These are phyloP conservation scores for Philereme transversata DNA, from an alignment of 2,888 invertebrate genomes.

Conservation along the genomic window DNA sequence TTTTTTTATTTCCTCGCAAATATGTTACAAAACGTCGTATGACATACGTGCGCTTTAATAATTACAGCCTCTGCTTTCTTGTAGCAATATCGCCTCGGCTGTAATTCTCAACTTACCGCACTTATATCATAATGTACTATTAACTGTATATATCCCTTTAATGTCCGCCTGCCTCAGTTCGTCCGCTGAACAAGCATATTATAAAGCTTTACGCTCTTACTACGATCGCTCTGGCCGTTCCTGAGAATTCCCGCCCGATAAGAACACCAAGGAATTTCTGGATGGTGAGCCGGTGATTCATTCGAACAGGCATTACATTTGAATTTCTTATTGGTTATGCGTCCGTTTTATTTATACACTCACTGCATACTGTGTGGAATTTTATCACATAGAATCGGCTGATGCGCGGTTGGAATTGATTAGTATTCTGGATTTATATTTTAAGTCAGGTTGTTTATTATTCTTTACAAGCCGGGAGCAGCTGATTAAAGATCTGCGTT, in stretches of 20 bases:
- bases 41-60: too few relatives aligned
- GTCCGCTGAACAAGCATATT: conserved; percentile 10
- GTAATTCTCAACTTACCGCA: too few relatives aligned
- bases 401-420: conserved; percentile 11
- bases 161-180: conserved; percentile 1
- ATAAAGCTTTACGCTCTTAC: conserved; percentile 7
- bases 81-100: too few relatives aligned
- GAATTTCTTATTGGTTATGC: conserved; percentile 18
- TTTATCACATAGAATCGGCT: conserved; percentile 14
- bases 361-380: conserved; percentile 10
- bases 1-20: too few relatives aligned
- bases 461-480: too few relatives aligned
- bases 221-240: conserved; percentile 12
- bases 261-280: conserved; percentile 23
- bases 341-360: conserved; percentile 22
- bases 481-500: too few relatives aligned
- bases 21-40: too few relatives aligned
- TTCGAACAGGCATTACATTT: conserved; percentile 25
- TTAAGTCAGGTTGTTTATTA: neutral
- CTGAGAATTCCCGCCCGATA: conserved; percentile 29
- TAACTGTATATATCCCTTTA: neutral
- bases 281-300: conserved; percentile 31
- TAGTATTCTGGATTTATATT: neutral
- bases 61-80: too few relatives aligned
- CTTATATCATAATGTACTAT: too few relatives aligned